Conservation (phyloP, 2,113 vertebrate species). For the Dascyllus trimaculatus region DNA sequence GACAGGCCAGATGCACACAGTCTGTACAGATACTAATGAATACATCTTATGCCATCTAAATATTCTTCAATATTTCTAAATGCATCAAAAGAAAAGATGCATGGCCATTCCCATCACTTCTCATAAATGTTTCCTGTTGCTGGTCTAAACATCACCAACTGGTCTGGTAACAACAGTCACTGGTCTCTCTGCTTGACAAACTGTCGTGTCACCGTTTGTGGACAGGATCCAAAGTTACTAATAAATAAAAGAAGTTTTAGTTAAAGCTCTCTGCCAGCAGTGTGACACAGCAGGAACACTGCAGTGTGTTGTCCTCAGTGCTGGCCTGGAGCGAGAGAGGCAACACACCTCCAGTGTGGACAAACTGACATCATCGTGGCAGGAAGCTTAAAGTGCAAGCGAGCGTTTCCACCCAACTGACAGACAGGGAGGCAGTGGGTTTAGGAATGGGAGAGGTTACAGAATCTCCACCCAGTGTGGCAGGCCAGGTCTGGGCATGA, state of each 20-base stretch:
- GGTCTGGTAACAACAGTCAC: too few relatives aligned
- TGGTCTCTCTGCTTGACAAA: conserved; percentile 24
- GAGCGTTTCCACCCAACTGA: conserved; percentile 36
- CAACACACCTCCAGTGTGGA: conserved; percentile 25
- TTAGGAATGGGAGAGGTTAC: neutral
- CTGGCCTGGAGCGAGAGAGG: neutral
- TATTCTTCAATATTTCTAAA: conserved; percentile 26
- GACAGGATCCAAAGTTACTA: conserved; percentile 17
- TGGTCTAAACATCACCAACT: neutral
- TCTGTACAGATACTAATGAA: conserved; percentile 16
- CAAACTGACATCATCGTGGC: conserved; percentile 49
- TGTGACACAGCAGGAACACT: conserved; percentile 12
- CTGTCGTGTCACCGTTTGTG: neutral
- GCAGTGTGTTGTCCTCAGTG: conserved; percentile 35
- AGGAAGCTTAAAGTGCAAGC: conserved; percentile 79
- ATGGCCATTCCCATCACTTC: conserved; percentile 1
- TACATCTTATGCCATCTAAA: conserved; percentile 6
- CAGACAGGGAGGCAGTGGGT: neutral
- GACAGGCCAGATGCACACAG: neutral
- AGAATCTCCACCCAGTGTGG: too few relatives aligned
- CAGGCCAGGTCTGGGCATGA: neutral
- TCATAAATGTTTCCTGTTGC: conserved; percentile 12
- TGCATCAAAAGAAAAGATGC: conserved; percentile 30
- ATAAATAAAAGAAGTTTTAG: conserved; percentile 55
- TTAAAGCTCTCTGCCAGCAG: conserved; percentile 34